Percentiles rank a stretch among this genome's conserved stretches.
Evolutionary conservation across 2,113 vertebrate genomes (phyloP).

Genomic region (Condylura cristata): DNA sequence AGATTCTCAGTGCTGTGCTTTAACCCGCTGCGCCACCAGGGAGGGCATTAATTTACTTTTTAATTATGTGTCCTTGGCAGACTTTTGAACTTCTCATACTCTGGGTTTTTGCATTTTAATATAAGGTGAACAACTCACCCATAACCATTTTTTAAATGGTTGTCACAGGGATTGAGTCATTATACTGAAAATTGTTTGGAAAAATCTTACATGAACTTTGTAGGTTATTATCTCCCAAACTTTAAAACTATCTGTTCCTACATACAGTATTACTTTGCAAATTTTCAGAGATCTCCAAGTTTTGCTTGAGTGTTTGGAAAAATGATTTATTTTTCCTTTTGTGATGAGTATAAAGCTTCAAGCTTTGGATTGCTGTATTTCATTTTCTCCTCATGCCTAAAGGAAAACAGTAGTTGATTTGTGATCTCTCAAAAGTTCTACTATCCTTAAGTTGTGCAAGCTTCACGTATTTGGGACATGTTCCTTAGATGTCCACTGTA

Average conservation of each 20-base stretch:
- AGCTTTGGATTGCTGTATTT: neutral
- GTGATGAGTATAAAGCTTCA: slow-evolving; percentile 36
- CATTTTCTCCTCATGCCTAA: neutral
- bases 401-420: neutral
- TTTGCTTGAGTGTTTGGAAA: slow-evolving; percentile 31
- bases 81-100: neutral
- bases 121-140: neutral
- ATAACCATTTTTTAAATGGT: neutral
- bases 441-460: neutral
- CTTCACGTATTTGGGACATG: neutral
- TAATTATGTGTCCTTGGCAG: neutral
- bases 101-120: slow-evolving; percentile 28
- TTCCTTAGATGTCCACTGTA: neutral
- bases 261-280: neutral
- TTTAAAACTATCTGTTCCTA: neutral
- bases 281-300: neutral
- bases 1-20: too few relatives aligned
- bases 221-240: neutral
- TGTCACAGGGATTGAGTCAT: neutral
- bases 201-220: slow-evolving; percentile 3
- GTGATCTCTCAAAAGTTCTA: neutral
- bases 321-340: neutral
- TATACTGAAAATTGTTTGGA: slow-evolving; percentile 25
- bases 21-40: too few relatives aligned
- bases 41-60: neutral